These are phyloP conservation scores for Mormyrus hasselquistii DNA, from an alignment of 2,797 vertebrate genomes.

Conservation along the genomic window DNA sequence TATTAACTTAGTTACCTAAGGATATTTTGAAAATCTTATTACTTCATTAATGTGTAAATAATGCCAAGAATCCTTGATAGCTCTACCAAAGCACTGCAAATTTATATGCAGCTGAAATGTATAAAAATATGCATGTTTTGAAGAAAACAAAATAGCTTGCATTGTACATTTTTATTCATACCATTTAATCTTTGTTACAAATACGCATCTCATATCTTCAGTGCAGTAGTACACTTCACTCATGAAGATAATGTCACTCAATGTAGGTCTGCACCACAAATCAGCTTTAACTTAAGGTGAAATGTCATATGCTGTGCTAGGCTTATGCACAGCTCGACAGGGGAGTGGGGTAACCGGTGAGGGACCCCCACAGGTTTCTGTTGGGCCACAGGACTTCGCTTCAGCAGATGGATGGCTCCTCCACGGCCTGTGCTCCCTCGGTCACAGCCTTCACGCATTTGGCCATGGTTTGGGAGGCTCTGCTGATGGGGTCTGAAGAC, in stretches of 20 bases:
- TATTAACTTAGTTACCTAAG: not conserved
- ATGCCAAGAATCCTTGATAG: not conserved
- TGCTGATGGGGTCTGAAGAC: constrained; percentile 83
- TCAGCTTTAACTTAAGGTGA: constrained; percentile 15
- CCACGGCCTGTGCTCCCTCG: constrained; percentile 84
- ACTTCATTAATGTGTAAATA: not conserved
- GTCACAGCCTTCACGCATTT: constrained; percentile 95
- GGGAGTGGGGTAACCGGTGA: not conserved
- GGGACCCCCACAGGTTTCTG: not conserved
- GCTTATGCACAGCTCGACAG: not conserved
- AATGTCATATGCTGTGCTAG: not conserved
- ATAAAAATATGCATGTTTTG: not conserved
- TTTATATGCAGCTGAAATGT: not conserved
- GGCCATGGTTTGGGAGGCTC: constrained; percentile 98
- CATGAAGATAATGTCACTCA: constrained; percentile 24
- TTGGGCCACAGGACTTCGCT: constrained; percentile 14
- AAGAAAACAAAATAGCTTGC: constrained; percentile 24
- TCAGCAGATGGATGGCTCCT: constrained; percentile 90
- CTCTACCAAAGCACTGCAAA: not conserved
- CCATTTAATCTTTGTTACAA: constrained; percentile 39
- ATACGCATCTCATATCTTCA: constrained; percentile 35
- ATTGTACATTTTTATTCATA: constrained; percentile 34
- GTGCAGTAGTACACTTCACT: constrained; percentile 32
- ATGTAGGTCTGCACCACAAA: constrained; percentile 12
- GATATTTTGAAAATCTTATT: not conserved